A percentile compares a stretch with the other conserved stretches of the same genome.
phyloP scores from a whole-genome alignment of 2,888 invertebrate genomes.

The Acanthopleura granulata region DNA sequence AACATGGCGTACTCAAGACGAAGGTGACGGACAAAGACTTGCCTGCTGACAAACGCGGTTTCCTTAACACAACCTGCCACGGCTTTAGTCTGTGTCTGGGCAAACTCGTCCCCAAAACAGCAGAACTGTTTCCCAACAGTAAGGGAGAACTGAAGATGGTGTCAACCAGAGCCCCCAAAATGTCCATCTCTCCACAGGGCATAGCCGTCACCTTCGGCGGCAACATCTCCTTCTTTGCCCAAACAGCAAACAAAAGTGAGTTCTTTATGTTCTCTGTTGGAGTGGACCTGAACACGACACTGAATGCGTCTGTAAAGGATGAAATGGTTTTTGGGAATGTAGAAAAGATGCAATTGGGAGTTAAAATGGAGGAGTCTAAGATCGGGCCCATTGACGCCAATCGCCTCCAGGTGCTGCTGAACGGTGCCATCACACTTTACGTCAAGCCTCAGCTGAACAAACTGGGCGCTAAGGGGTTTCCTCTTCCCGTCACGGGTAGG shows the following conservation, averaged over 20 bases:
- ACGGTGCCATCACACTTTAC: not conserved
- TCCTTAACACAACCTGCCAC: slow-evolving; percentile 19
- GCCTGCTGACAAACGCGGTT: slow-evolving; percentile 8
- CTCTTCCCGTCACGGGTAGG: slow-evolving; percentile 1
- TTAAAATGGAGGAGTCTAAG: not conserved
- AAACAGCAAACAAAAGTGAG: not conserved
- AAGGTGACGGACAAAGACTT: not conserved
- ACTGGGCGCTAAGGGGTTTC: slow-evolving; percentile 1
- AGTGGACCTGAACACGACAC: not conserved
- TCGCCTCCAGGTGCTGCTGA: not conserved
- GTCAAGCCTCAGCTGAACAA: slow-evolving; percentile 11
- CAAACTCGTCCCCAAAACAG: slow-evolving; percentile 10
- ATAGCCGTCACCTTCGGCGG: slow-evolving; percentile 15
- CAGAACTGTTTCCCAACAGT: slow-evolving; percentile 21
- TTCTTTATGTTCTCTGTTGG: slow-evolving; percentile 10
- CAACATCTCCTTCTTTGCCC: slow-evolving; percentile 11
- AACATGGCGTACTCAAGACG: slow-evolving; percentile 12
- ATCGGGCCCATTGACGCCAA: not conserved
- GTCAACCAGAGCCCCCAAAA: slow-evolving; percentile 13
- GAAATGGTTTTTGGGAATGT: not conserved
- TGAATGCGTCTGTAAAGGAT: not conserved
- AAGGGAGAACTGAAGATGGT: not conserved
- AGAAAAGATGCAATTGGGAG: not conserved
- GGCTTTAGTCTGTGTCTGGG: slow-evolving; percentile 11
- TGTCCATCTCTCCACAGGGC: slow-evolving; percentile 1